Evolutionary conservation across 2,888 invertebrate species (phyloP).

Genomic region (Diogma glabrata): DNA sequence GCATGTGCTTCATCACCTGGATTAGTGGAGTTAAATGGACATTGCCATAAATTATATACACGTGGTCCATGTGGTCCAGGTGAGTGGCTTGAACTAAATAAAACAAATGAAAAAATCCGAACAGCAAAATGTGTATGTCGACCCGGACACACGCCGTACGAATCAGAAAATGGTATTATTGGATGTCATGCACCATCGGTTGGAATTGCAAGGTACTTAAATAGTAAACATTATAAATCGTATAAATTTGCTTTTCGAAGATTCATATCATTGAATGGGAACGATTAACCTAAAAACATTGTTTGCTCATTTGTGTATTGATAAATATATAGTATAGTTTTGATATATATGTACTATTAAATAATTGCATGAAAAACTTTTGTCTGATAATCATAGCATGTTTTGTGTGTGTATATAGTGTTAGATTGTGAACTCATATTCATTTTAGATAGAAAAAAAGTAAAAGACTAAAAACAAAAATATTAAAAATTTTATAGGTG

Average conservation of each 20-base stretch:
- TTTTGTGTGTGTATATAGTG: no score
- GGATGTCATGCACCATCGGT: constrained; percentile 52
- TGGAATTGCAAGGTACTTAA: constrained; percentile 52
- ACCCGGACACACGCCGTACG: constrained; percentile 46
- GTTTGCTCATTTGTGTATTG: no score
- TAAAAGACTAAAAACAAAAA: no score
- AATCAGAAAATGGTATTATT: constrained; percentile 29
- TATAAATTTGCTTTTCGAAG: constrained; percentile 22
- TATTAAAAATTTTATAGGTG: constrained; percentile 21
- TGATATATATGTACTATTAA: no score
- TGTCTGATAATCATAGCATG: no score
- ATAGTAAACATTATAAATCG: constrained; percentile 29
- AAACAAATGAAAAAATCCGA: constrained; percentile 31
- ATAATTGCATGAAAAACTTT: no score
- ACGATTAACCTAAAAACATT: neutral
- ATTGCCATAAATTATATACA: constrained; percentile 65
- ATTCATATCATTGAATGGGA: constrained; percentile 10
- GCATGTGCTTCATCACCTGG: constrained; percentile 49
- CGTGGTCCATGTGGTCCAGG: constrained; percentile 65
- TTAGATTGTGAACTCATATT: no score
- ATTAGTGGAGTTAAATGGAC: constrained; percentile 50
- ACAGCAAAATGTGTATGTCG: constrained; percentile 55
- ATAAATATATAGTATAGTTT: no score
- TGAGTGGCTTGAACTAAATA: constrained; percentile 53
- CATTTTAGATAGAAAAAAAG: no score